These are phyloP conservation scores for Myioborus melanocephalus DNA, from an alignment of 2,797 vertebrate genomes.

Conservation along the genomic window DNA sequence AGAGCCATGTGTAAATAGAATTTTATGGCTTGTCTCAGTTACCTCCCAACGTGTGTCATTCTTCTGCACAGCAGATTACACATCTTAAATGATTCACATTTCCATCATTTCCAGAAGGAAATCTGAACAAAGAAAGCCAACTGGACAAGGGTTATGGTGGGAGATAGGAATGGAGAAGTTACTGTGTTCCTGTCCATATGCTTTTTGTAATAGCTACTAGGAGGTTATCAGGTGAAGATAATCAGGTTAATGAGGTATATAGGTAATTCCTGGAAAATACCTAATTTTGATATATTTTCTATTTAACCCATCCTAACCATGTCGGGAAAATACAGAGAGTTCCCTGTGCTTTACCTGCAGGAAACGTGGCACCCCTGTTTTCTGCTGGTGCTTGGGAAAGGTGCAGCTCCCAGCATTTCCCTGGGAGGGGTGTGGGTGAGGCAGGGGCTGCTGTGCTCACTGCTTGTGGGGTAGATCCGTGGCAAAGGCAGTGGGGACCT, in stretches of 20 bases:
- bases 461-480: background rate
- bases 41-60: background rate
- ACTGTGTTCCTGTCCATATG: background rate
- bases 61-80: background rate
- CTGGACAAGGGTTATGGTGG: accelerated
- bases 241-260: background rate
- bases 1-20: background rate
- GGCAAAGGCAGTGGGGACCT: background rate
- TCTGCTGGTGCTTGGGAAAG: background rate
- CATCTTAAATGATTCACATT: background rate
- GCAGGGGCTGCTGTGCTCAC: background rate
- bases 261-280: background rate
- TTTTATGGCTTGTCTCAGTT: background rate
- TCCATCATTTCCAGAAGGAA: background rate
- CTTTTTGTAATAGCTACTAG: background rate
- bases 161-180: background rate
- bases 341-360: background rate
- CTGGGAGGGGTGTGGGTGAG: background rate
- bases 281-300: background rate
- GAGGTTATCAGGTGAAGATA: background rate
- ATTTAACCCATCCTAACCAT: background rate
- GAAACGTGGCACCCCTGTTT: accelerated
- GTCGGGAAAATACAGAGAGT: background rate
- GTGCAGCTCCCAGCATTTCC: background rate
- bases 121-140: background rate